Base-by-base conservation (phyloP, 2,888 invertebrate genomes). In the Elmis aenea region DNA sequence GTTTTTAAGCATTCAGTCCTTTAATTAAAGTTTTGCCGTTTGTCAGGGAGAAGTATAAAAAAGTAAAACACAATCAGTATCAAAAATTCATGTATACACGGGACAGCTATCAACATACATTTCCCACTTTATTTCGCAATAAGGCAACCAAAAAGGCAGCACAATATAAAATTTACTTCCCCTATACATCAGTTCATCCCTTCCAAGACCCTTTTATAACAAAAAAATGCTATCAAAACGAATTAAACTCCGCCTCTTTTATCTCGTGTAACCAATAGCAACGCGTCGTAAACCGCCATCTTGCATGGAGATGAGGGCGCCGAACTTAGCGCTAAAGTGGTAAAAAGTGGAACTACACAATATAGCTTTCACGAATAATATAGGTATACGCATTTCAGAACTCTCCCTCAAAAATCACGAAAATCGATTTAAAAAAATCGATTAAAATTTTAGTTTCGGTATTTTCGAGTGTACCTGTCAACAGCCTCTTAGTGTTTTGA, bases 91-190 rank as follows among this genome's bases (percentile, higher is more conserved):
- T 36, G 36, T 37, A 26, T n/a, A n/a, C n/a, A n/a, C n/a, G 35
- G 32, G 40, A 38, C 55, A 57, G 55, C 58, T 55, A 56, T 56
- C 57, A 59, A 59, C 59, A 61, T 60, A 57, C 59, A 56, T 62
- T 63, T 61, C 59, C 61, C 61, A 60, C 61, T 60, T 61, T 56
- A 62, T 61, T 59, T 55, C 38, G 39, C 38, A 46, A 46, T 39
- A 37, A 34, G 42, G 28, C 30, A 33, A 23, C 10, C 25, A 38
- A 33, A 38, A 38, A 24, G 33, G 33, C 23, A 42, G 38, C 33
- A 30, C 20, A 34, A 33, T 30, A 23, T 34, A 35, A 42, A 37
- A 37, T 42, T 33, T 30, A 37, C 31, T 32, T 22, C 22, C 26
- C 28, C 33, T 24, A 32, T 38, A 42, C 30, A 42, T 42, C 42